phyloP scores from a whole-genome alignment of 2,113 vertebrate species.

The Sciurus niger region DNA sequence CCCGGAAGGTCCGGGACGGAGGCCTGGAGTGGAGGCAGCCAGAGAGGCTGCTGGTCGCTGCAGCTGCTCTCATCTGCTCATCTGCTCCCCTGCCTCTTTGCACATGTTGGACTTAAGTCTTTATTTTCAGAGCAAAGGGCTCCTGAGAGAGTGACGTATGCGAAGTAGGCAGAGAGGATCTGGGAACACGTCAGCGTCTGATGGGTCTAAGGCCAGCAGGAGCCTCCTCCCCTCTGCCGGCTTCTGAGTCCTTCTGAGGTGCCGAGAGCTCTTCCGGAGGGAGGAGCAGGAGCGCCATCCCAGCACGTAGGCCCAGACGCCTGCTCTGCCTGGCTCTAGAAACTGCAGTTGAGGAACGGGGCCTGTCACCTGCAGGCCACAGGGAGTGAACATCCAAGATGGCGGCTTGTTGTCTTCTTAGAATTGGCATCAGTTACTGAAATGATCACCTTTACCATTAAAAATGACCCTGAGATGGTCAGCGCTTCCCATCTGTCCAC shows the following conservation, averaged over 20 bases:
- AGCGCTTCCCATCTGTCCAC: background rate
- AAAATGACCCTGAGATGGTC: background rate
- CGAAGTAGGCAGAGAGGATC: background rate
- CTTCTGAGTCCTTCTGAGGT: background rate
- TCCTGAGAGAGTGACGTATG: background rate
- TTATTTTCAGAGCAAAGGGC: background rate
- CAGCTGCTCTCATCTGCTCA: fast-evolving
- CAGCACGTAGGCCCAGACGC: fast-evolving
- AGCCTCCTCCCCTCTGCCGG: too few species aligned
- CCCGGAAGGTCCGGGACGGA: fast-evolving
- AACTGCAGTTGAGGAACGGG: too few species aligned
- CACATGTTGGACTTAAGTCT: background rate
- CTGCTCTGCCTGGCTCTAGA: background rate
- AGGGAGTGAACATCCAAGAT: fast-evolving
- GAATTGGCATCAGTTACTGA: background rate
- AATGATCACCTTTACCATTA: background rate
- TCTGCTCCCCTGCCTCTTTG: background rate
- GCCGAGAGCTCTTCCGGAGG: background rate
- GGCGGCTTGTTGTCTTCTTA: background rate
- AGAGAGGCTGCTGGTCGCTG: fast-evolving
- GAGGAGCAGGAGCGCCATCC: fast-evolving
- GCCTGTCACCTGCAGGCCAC: fast-evolving
- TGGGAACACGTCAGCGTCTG: fast-evolving
- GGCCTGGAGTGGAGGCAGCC: too few species aligned
- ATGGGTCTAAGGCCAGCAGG: fast-evolving